Percentiles rank a stretch among this genome's conserved stretches.
phyloP scores from a whole-genome alignment of 2,797 vertebrate genomes.

The Nyctalus aviator region DNA sequence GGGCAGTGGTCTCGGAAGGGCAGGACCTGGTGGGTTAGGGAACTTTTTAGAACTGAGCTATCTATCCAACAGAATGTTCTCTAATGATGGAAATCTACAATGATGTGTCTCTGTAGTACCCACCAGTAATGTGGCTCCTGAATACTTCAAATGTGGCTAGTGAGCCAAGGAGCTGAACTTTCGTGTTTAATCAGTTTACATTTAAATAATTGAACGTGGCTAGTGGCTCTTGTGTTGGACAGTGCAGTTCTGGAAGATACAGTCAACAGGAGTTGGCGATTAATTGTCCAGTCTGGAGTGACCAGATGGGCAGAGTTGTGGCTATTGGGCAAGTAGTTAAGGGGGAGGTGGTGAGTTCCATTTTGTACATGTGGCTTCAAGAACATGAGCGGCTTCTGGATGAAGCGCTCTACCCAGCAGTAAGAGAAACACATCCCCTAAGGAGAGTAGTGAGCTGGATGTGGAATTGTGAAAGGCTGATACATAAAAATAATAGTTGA shows the following conservation, averaged over 20 bases:
- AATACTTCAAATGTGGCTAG: neutral
- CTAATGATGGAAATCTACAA: too few species aligned
- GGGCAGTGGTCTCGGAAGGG: neutral
- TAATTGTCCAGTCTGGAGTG: neutral
- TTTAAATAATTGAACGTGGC: neutral
- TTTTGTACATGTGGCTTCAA: neutral
- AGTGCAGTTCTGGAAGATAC: neutral
- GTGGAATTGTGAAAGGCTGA: neutral
- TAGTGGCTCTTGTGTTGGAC: neutral
- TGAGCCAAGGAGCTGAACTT: neutral
- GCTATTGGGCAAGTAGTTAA: neutral
- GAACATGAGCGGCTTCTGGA: neutral
- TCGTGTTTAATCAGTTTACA: neutral
- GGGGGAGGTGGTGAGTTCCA: neutral
- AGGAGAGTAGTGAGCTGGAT: neutral
- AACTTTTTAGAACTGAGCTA: neutral
- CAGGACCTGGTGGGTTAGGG: neutral
- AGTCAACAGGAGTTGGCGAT: neutral
- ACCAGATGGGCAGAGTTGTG: neutral
- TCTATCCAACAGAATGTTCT: neutral
- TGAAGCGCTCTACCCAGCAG: neutral
- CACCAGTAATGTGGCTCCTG: fast-evolving
- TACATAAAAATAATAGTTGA: neutral
- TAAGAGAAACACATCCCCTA: neutral
- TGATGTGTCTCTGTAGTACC: neutral